Evolutionary conservation across 2,888 invertebrate genomes (phyloP), one percentile per base, ranked within the genome.

Genomic region (Aquatica leii): DNA sequence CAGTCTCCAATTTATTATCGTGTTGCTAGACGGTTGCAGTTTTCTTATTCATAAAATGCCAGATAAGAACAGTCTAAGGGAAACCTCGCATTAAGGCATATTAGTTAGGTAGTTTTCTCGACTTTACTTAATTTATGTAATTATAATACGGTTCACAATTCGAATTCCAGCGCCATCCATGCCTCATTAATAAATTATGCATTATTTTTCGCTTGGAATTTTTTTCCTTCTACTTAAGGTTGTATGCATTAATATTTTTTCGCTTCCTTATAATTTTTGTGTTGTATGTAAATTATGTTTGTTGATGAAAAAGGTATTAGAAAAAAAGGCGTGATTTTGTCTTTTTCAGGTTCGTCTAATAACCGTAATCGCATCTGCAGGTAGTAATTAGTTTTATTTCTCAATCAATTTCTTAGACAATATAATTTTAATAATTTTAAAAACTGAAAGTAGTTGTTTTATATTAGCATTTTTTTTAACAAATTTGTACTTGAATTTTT

Each of bases 1-100:
- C 78, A 76, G 78, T 79, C 82, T 83, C 81, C 79, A 80, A 85
- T 84, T 83, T 84, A 85, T 85, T 85, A 86, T 85, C 84, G 82
- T 56, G 61, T 62, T 20, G 62, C 78, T 82, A 76, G 78, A 78
- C 73, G 74, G 77, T 76, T 76, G 73, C 56, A 52, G 62, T 59
- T 41, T 56, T 20, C 48, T 31, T 50, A 51, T 4, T 49, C 54
- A 6, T 21, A n/a, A 49, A 24, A 6, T 20, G 43, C 15, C 48
- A 41, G 37, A 48, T 43, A 35, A 41, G 35, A 74, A 75, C 78
- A 74, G 68, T 79, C 78, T 79, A 62, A 73, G 50, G 69, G 60
- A 58, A 73, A 68, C 73, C 76, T 69, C 73, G 72, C 75, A 80
- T 80, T 80, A 80, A 78, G 77, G 78, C 76, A 78, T 76, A 80